phyloP scores from a whole-genome alignment of 1,140 invertebrate genomes.

The Heterodera carotae region DNA sequence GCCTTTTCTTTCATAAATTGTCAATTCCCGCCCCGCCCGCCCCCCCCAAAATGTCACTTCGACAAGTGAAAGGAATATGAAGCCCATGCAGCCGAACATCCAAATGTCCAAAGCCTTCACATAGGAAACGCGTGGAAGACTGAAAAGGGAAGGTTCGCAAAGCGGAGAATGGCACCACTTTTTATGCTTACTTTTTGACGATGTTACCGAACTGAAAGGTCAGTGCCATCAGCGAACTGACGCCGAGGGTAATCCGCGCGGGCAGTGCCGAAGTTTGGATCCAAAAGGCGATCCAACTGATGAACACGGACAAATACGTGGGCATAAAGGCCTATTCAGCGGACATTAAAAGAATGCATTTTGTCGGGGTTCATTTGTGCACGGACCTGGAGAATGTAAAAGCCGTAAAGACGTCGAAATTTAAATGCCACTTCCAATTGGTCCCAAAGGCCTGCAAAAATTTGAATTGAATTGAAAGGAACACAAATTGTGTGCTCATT shows the following conservation, averaged over 20 bases:
- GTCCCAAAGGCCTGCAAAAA: slow-evolving; percentile 56
- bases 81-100: slow-evolving; percentile 65
- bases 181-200: slow-evolving; percentile 50
- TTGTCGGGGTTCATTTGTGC: not conserved
- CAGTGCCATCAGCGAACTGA: slow-evolving; percentile 49
- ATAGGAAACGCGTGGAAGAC: slow-evolving; percentile 58
- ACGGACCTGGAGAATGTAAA: slow-evolving; percentile 60
- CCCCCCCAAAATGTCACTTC: slow-evolving; percentile 46
- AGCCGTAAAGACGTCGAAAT: slow-evolving; percentile 62
- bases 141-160: not conserved
- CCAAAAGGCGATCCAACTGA: slow-evolving; percentile 64
- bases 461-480: not conserved
- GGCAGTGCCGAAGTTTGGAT: slow-evolving; percentile 64
- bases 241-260: slow-evolving; percentile 62
- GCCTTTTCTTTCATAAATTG: slow-evolving; percentile 5
- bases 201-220: slow-evolving; percentile 65
- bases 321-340: slow-evolving; percentile 45
- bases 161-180: not conserved
- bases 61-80: slow-evolving; percentile 63
- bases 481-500: slow-evolving; percentile 2
- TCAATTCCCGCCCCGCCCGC: slow-evolving; percentile 1
- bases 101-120: slow-evolving; percentile 63
- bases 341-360: not conserved
- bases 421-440: slow-evolving; percentile 62
- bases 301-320: slow-evolving; percentile 46